Percentiles rank a stretch among this genome's conserved stretches.
These are phyloP conservation scores for Psephotus haematonotus DNA, from an alignment of 2,113 vertebrate genomes.

Conservation along the genomic window DNA sequence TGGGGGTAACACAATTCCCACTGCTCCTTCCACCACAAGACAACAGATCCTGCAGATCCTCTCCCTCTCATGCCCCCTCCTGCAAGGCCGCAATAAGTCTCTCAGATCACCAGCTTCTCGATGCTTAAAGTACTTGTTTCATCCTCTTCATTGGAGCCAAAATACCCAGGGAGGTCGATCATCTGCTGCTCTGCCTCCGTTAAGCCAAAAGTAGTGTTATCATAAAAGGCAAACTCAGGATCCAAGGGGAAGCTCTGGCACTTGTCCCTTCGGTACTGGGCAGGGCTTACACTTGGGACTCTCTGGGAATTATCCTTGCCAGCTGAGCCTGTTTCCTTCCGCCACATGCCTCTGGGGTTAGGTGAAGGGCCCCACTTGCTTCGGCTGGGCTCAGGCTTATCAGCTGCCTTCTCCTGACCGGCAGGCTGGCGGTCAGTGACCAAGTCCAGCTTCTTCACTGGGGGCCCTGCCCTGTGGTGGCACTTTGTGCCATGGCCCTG, in stretches of 20 bases:
- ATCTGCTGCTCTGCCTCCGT: conserved; percentile 88
- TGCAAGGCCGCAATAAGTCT: not conserved
- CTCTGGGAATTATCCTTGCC: conserved; percentile 75
- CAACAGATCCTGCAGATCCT: not conserved
- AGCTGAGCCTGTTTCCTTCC: conserved; percentile 75
- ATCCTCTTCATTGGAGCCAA: conserved; percentile 82
- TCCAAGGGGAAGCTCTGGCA: conserved; percentile 87
- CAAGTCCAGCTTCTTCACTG: conserved; percentile 58
- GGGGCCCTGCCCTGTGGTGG: conserved; percentile 33
- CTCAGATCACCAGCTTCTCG: conserved; percentile 80
- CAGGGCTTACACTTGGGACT: conserved; percentile 78
- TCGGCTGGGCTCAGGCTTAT: conserved; percentile 81
- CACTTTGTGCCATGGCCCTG: conserved; percentile 3
- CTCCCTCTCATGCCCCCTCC: not conserved
- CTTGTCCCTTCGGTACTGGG: conserved; percentile 78
- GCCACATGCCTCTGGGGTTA: conserved; percentile 80
- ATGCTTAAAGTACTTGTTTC: conserved; percentile 77
- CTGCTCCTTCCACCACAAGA: not conserved
- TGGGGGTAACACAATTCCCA: rapidly evolving
- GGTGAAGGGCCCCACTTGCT: conserved; percentile 85
- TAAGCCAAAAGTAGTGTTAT: conserved; percentile 85
- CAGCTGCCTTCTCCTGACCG: conserved; percentile 37
- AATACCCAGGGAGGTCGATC: conserved; percentile 86
- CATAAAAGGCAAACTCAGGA: conserved; percentile 79
- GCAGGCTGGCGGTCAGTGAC: conserved; percentile 27